Evolutionary conservation across 2,797 vertebrate genomes (phyloP).

Genomic region (Arnoldichthys spilopterus): DNA sequence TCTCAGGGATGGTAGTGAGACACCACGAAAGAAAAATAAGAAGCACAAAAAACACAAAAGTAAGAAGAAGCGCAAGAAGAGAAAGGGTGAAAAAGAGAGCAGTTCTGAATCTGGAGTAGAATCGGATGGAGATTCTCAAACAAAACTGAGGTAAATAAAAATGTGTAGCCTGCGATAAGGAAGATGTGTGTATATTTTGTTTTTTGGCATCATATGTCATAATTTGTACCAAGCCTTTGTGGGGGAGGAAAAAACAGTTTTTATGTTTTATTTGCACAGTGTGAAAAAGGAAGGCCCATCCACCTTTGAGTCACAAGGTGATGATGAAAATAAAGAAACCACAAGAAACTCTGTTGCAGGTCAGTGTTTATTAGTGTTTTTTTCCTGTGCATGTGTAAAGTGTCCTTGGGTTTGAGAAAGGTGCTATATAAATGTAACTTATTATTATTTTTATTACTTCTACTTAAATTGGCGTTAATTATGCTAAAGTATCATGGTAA

Average conservation of each 20-base stretch:
- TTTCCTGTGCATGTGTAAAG: too few relatives aligned
- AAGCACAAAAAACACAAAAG: conserved; percentile 85
- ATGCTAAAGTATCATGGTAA: too few relatives aligned
- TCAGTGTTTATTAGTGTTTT: conserved; percentile 47
- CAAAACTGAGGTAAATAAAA: conserved; percentile 72
- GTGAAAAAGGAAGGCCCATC: conserved; percentile 69
- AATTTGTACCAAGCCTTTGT: neutral
- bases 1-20: conserved; percentile 74
- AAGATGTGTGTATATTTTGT: too few relatives aligned
- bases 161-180: too few relatives aligned
- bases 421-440: too few relatives aligned
- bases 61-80: conserved; percentile 83
- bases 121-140: conserved; percentile 73
- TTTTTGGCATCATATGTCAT: too few relatives aligned
- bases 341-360: conserved; percentile 73
- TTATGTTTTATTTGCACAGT: conserved; percentile 59
- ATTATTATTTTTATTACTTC: neutral
- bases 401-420: too few relatives aligned
- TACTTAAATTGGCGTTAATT: too few relatives aligned
- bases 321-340: conserved; percentile 63
- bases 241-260: neutral
- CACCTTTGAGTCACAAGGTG: conserved; percentile 63
- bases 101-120: conserved; percentile 82
- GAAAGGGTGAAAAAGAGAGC: conserved; percentile 81
- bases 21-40: conserved; percentile 81